A percentile compares a stretch with the other conserved stretches of the same genome.
Evolutionary conservation across 2,888 invertebrate genomes (phyloP).

Genomic region (Mesorhabditis spiculigera): DNA sequence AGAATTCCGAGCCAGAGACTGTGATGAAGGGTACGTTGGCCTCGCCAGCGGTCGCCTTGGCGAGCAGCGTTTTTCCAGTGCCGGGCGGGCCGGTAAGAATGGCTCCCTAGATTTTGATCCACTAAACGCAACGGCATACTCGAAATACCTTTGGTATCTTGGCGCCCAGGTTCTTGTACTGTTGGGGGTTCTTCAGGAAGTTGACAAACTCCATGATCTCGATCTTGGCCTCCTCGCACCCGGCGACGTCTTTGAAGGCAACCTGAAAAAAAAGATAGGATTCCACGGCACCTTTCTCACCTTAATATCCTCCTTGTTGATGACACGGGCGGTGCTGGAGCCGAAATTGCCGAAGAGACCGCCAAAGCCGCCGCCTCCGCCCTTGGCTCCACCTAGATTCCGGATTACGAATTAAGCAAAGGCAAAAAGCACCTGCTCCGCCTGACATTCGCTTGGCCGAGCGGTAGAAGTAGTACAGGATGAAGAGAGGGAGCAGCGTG

Average conservation of each 20-base stretch:
- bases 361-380: slow-evolving; percentile 82
- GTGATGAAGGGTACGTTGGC: slow-evolving; percentile 95
- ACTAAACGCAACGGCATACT: background rate
- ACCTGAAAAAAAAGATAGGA: slow-evolving; percentile 20
- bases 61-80: slow-evolving; percentile 93
- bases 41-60: slow-evolving; percentile 98
- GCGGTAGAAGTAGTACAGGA: slow-evolving; percentile 52
- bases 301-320: slow-evolving; percentile 90
- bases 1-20: slow-evolving; percentile 96
- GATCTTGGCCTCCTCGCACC: slow-evolving; percentile 98
- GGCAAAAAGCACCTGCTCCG: slow-evolving; percentile 20
- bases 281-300: slow-evolving; percentile 66
- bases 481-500: slow-evolving; percentile 46
- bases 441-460: slow-evolving; percentile 41
- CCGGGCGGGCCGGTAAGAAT: slow-evolving; percentile 79
- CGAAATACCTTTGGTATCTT: slow-evolving; percentile 81
- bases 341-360: slow-evolving; percentile 63
- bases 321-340: slow-evolving; percentile 91
- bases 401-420: background rate
- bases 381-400: slow-evolving; percentile 20
- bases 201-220: slow-evolving; percentile 99
- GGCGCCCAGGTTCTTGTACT: slow-evolving; percentile 93
- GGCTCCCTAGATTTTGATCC: slow-evolving; percentile 59
- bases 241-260: slow-evolving; percentile 80
- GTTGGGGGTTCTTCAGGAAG: slow-evolving; percentile 95